phyloP scores from a whole-genome alignment of 2,113 vertebrate species.

The Phalacrocorax aristotelis region DNA sequence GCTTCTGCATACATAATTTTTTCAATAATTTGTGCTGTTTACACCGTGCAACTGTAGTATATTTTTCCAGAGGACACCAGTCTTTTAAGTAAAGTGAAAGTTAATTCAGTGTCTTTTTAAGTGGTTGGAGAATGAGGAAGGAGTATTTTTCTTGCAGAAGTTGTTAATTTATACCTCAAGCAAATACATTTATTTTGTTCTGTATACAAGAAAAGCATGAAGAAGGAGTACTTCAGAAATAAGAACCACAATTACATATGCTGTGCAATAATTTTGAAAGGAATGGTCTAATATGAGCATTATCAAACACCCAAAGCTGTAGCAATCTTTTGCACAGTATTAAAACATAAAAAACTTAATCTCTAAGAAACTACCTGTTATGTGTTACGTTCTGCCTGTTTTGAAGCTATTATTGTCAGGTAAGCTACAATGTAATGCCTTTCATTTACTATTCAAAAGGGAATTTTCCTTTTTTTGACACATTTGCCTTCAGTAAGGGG shows the following conservation, averaged over 20 bases:
- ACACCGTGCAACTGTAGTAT: neutral
- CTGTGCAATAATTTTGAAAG: conserved; percentile 25
- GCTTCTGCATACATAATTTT: conserved; percentile 2
- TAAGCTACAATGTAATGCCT: neutral
- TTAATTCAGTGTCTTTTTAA: neutral
- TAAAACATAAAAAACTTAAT: neutral
- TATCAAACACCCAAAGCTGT: neutral
- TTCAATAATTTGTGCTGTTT: conserved; percentile 41
- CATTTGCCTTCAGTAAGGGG: neutral
- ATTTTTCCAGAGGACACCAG: conserved; percentile 30
- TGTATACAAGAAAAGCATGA: neutral
- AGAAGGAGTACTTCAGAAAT: neutral
- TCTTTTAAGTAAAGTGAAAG: neutral
- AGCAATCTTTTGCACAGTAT: conserved; percentile 27
- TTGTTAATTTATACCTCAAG: conserved; percentile 52
- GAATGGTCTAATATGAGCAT: neutral
- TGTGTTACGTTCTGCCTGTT: neutral
- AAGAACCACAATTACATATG: neutral
- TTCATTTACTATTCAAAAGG: conserved; percentile 23
- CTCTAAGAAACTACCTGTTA: conserved; percentile 2
- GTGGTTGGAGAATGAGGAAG: neutral
- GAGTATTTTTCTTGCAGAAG: neutral
- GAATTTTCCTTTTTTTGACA: neutral
- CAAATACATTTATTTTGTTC: neutral
- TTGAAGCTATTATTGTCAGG: neutral